Evolutionary conservation across 2,888 invertebrate species (phyloP).

Genomic region (Strigamia transsilvanica): DNA sequence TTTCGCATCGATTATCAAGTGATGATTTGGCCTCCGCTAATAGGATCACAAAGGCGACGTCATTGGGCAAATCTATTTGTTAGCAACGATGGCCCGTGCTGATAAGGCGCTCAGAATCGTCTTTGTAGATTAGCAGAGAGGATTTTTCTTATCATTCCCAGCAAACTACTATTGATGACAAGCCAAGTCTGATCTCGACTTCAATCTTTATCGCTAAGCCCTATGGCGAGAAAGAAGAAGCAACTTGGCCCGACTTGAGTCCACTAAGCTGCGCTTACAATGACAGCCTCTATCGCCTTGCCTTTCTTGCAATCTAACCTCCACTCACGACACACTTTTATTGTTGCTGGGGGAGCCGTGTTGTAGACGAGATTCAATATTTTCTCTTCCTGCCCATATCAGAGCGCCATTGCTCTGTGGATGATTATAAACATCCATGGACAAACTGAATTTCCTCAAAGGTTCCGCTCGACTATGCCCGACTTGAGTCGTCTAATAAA

Average conservation of each 20-base stretch:
- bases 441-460: constrained; percentile 4
- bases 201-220: constrained; percentile 3
- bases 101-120: background rate
- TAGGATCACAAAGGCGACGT: background rate
- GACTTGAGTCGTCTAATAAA: background rate
- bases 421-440: constrained; percentile 36
- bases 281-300: background rate
- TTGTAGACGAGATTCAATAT: constrained; percentile 10
- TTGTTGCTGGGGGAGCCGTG: background rate
- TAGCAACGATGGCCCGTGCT: background rate
- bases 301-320: background rate
- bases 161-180: constrained; percentile 24
- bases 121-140: constrained; percentile 17
- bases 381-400: constrained; percentile 31
- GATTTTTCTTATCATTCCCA: background rate
- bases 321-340: constrained; percentile 6
- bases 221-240: background rate
- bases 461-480: background rate
- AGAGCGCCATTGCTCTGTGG: background rate
- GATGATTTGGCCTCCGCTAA: constrained; percentile 16
- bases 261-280: constrained; percentile 36
- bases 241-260: constrained; percentile 5
- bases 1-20: background rate
- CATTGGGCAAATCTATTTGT: background rate
- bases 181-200: constrained; percentile 9